phyloP scores from a whole-genome alignment of 2,113 vertebrate genomes.

The Narcine bancroftii region DNA sequence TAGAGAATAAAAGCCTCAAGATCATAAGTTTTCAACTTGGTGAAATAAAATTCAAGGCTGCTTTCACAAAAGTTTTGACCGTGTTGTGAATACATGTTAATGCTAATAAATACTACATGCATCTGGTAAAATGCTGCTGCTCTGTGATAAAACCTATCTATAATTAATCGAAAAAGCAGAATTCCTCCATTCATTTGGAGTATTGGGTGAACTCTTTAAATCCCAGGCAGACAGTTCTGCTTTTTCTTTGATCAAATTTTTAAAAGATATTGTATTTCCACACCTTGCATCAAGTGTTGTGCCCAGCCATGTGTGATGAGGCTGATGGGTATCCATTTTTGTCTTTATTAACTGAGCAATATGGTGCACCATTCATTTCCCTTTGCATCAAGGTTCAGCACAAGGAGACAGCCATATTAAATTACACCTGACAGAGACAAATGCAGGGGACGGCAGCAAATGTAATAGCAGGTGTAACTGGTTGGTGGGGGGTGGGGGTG shows the following conservation, averaged over 20 bases:
- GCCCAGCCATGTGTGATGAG: not conserved
- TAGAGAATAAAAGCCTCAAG: not conserved
- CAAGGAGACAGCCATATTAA: not conserved
- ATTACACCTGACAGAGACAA: slow-evolving; percentile 22
- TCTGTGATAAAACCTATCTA: slow-evolving; percentile 22
- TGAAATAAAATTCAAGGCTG: not conserved
- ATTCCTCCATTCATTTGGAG: not conserved
- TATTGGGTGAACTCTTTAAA: not conserved
- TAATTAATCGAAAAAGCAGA: slow-evolving; percentile 16
- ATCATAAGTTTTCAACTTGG: not conserved
- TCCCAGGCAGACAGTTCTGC: not conserved
- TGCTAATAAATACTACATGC: not conserved
- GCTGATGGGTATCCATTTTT: not conserved
- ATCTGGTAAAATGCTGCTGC: slow-evolving; percentile 6
- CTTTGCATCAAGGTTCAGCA: not conserved
- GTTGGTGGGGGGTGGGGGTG: not conserved
- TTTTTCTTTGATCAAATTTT: not conserved
- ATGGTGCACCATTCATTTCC: not conserved
- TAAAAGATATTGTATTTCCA: not conserved
- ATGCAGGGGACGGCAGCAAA: not conserved
- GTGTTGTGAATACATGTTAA: not conserved
- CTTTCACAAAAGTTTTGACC: not conserved
- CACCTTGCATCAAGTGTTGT: not conserved
- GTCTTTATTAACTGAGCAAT: not conserved
- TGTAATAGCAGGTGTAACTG: slow-evolving; percentile 19